Evolutionary conservation across 2,797 vertebrate species (phyloP).

Genomic region (Bothrops alternatus): DNA sequence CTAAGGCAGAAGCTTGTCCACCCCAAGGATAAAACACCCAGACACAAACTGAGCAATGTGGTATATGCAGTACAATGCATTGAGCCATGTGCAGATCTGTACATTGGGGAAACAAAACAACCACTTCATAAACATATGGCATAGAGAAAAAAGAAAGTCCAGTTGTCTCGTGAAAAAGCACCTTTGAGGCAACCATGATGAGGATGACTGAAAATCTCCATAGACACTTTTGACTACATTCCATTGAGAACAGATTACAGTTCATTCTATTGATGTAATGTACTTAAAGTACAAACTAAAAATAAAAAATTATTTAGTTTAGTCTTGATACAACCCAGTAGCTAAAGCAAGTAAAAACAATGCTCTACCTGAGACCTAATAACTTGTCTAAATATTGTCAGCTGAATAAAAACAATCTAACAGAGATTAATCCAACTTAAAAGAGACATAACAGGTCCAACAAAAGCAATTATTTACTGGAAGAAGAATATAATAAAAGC

Average conservation of each 20-base stretch:
- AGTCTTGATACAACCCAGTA: background rate
- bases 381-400: constrained; percentile 46
- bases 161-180: no score
- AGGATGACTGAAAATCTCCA: no score
- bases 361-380: constrained; percentile 42
- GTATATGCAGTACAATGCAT: no score
- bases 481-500: constrained; percentile 49
- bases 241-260: background rate
- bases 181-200: no score
- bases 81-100: no score
- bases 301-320: background rate
- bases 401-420: constrained; percentile 36
- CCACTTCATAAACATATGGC: no score
- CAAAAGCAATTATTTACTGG: constrained; percentile 38
- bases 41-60: no score
- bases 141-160: no score
- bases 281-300: background rate
- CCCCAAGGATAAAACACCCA: no score
- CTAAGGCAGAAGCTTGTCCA: no score
- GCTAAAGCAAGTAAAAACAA: constrained; percentile 32
- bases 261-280: background rate
- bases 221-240: background rate
- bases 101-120: no score
- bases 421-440: background rate
- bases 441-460: constrained; percentile 50